Conservation (phyloP, 37 sponge, comb jelly and placozoan genomes). For the Corticium candelabrum region DNA sequence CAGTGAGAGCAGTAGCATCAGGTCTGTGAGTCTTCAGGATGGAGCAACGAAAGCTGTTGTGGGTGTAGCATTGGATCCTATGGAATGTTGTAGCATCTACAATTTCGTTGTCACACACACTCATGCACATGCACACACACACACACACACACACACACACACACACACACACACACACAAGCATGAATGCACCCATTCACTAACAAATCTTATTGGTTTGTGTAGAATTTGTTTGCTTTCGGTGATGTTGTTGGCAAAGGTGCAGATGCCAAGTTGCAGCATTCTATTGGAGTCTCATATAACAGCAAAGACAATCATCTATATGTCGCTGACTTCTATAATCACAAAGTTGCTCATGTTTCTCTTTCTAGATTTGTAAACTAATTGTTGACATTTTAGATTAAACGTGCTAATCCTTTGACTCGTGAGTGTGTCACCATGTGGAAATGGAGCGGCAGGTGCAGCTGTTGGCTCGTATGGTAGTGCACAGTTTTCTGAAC, state of each 20-base stretch:
- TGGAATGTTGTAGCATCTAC: constrained; percentile 14
- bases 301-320: constrained; percentile 16
- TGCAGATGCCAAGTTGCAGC: constrained; percentile 65
- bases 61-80: constrained; percentile 86
- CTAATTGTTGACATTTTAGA: constrained; percentile 9
- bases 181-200: too few species aligned
- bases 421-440: constrained; percentile 43
- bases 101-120: too few species aligned
- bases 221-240: constrained; percentile 80
- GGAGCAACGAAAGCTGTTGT: constrained; percentile 66
- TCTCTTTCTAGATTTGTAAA: constrained; percentile 2
- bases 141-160: too few species aligned
- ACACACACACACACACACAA: too few species aligned
- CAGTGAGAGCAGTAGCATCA: constrained; percentile 80
- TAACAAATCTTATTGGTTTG: too few species aligned
- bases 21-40: constrained; percentile 44
- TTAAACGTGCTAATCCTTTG: constrained; percentile 38
- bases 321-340: constrained; percentile 82
- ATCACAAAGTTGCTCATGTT: constrained; percentile 59
- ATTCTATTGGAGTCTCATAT: constrained; percentile 76
- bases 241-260: constrained; percentile 86
- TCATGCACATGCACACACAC: too few species aligned
- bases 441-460: constrained; percentile 53
- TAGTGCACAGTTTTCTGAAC: constrained; percentile 74
- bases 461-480: constrained; percentile 33